Percentiles rank a stretch among this genome's conserved stretches.
These are phyloP conservation scores for Bos indicus DNA, from an alignment of 2,113 vertebrate genomes.

Conservation along the genomic window DNA sequence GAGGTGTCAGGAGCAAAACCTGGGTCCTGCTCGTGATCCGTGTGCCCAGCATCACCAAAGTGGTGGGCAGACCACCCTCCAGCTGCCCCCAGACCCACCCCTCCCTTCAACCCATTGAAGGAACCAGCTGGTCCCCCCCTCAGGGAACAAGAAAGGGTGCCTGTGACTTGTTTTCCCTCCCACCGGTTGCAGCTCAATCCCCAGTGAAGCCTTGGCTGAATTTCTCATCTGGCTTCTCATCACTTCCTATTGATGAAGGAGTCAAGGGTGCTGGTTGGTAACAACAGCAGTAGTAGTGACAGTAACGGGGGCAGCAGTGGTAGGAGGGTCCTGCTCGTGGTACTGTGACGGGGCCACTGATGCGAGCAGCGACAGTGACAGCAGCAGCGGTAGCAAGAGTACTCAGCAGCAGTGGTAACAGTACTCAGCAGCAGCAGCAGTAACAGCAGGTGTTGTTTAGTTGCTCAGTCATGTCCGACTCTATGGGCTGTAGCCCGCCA, in stretches of 20 bases:
- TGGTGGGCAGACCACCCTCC: neutral
- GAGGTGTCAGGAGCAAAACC: neutral
- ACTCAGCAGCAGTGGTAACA: accelerated
- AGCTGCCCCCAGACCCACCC: neutral
- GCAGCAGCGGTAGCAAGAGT: accelerated
- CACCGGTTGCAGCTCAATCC: neutral
- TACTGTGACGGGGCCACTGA: accelerated
- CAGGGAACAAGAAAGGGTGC: neutral
- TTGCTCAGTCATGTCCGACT: neutral
- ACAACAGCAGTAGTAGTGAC: accelerated
- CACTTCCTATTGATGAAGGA: neutral
- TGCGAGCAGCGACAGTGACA: accelerated
- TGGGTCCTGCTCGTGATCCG: neutral
- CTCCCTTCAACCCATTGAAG: neutral
- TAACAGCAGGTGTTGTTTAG: neutral
- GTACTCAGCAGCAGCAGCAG: neutral
- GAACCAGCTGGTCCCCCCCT: accelerated
- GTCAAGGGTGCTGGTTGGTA: neutral
- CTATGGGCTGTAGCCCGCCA: neutral
- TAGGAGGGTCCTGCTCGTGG: accelerated
- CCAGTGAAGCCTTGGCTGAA: neutral
- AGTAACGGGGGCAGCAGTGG: accelerated
- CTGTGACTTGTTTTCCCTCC: neutral
- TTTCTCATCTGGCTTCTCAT: neutral
- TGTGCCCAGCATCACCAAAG: neutral